Percentiles rank a stretch among this genome's conserved stretches.
phyloP scores from a whole-genome alignment of 2,113 vertebrate genomes.

The Ameiurus melas region DNA sequence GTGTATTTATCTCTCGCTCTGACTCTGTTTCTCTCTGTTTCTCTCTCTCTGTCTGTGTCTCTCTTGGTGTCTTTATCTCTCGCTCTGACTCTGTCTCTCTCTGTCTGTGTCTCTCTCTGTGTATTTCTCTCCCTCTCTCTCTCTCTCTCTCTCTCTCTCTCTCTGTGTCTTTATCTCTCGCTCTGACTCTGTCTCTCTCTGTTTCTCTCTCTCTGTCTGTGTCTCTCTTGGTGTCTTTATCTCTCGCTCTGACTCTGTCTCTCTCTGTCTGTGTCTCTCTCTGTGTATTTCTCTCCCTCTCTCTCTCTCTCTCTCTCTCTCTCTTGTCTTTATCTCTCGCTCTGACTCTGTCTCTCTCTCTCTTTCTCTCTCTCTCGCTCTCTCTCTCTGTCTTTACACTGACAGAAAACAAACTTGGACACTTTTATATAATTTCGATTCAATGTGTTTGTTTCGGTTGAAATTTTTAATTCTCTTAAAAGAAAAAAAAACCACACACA shows the following conservation, averaged over 20 bases:
- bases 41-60: background rate
- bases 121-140: slow-evolving; percentile 17
- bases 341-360: background rate
- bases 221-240: too few relatives aligned
- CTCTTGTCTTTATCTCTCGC: background rate
- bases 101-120: background rate
- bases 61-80: background rate
- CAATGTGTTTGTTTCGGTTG: background rate
- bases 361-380: background rate
- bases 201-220: background rate
- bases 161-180: background rate
- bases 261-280: background rate
- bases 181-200: too few relatives aligned
- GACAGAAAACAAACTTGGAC: background rate
- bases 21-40: background rate
- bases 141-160: background rate
- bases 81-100: slow-evolving; percentile 6
- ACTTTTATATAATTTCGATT: background rate
- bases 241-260: background rate
- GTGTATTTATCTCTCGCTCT: background rate
- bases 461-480: background rate
- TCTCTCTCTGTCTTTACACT: too few relatives aligned
- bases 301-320: background rate
- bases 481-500: background rate
- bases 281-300: background rate